Evolutionary conservation across 2,113 vertebrate genomes (phyloP).

Genomic region (Ptychochromis oligacanthus): DNA sequence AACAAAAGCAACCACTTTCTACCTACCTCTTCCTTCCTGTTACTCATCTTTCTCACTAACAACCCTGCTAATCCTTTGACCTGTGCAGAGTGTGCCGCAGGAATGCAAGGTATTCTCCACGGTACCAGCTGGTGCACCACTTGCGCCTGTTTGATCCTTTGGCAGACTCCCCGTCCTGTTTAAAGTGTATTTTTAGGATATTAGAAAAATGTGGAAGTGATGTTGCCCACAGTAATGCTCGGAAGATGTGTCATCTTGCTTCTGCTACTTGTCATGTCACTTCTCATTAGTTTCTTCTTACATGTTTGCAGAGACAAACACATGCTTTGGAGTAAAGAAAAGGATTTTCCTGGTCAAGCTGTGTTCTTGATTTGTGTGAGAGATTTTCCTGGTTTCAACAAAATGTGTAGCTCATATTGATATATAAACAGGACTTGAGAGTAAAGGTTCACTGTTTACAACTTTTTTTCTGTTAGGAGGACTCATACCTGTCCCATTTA

Average conservation of each 20-base stretch:
- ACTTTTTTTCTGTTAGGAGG: background rate
- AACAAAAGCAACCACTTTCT: conserved; percentile 35
- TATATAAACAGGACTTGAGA: conserved; percentile 1
- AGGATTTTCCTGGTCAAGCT: conserved; percentile 30
- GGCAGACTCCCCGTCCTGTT: conserved; percentile 58
- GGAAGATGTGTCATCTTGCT: conserved; percentile 56
- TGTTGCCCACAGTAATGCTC: conserved; percentile 53
- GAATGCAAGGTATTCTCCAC: conserved; percentile 67
- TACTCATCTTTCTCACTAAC: conserved; percentile 57
- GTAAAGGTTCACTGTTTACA: background rate
- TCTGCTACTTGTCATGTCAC: conserved; percentile 41
- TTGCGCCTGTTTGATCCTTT: conserved; percentile 74
- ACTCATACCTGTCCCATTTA: background rate
- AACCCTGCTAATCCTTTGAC: conserved; percentile 60
- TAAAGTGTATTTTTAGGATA: conserved; percentile 70
- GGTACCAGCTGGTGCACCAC: conserved; percentile 72
- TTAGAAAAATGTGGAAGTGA: conserved; percentile 45
- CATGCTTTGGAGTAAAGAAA: conserved; percentile 28
- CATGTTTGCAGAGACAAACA: conserved; percentile 26
- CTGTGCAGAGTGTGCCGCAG: conserved; percentile 49
- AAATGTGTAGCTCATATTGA: conserved; percentile 29
- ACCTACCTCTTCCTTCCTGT: conserved; percentile 31
- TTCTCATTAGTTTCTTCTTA: conserved; percentile 45
- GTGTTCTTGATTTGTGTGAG: conserved; percentile 35
- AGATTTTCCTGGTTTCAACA: conserved; percentile 24